Conservation (phyloP, 2,797 vertebrate genomes). For the Podarcis siculus region DNA sequence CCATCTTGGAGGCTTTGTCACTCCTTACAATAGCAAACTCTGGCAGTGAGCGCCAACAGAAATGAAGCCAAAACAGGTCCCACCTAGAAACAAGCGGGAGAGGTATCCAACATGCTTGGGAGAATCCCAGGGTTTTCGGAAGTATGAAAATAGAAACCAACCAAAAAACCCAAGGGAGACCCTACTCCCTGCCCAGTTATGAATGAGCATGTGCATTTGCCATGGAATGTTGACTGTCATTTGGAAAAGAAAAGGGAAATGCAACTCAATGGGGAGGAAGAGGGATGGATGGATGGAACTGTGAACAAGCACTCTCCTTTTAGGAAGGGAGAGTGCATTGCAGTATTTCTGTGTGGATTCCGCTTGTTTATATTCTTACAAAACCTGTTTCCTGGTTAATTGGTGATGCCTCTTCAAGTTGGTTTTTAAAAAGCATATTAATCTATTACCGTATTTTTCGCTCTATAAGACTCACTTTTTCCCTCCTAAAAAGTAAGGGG, state of each 20-base stretch:
- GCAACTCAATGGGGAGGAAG: background rate
- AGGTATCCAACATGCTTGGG: background rate
- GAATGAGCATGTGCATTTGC: background rate
- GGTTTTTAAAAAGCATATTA: background rate
- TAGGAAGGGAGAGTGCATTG: background rate
- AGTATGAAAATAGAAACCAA: background rate
- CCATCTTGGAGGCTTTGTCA: background rate
- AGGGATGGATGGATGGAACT: background rate
- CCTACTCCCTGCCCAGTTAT: background rate
- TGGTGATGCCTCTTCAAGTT: background rate
- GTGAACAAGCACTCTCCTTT: background rate
- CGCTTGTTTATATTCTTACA: background rate
- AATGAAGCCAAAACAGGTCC: background rate
- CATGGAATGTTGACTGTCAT: background rate
- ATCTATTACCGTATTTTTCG: no score
- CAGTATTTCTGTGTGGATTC: background rate
- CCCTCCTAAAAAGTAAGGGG: no score
- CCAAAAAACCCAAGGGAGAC: background rate
- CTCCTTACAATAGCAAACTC: background rate
- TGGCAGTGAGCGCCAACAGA: background rate
- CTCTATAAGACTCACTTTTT: no score
- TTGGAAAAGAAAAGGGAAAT: background rate
- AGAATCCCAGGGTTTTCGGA: background rate
- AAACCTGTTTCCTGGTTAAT: background rate
- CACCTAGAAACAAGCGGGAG: background rate